These are phyloP conservation scores for Tyrophagus putrescentiae DNA, from an alignment of 1,140 invertebrate species.

Conservation along the genomic window DNA sequence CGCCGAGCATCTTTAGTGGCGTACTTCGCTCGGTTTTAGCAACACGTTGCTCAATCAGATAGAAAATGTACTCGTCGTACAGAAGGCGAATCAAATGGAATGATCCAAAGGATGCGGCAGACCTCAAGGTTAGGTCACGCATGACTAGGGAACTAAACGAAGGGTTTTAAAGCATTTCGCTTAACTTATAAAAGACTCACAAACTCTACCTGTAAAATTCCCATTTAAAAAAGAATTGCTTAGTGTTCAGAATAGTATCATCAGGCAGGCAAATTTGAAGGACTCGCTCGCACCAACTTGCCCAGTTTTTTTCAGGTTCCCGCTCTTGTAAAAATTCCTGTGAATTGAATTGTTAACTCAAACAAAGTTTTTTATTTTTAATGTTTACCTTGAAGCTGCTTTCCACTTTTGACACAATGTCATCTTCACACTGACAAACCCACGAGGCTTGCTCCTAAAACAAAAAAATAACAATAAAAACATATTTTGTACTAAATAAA, in stretches of 20 bases:
- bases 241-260: constrained; percentile 32
- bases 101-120: constrained; percentile 92
- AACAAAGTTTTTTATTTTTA: not conserved
- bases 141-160: constrained; percentile 77
- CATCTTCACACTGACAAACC: constrained; percentile 87
- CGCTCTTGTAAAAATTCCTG: constrained; percentile 63
- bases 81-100: constrained; percentile 94
- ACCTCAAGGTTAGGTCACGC: constrained; percentile 78
- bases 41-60: constrained; percentile 90
- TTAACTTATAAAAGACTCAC: constrained; percentile 17
- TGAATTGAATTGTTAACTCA: not conserved
- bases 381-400: constrained; percentile 73
- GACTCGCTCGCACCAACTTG: constrained; percentile 83
- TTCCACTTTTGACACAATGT: constrained; percentile 68
- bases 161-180: constrained; percentile 1
- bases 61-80: constrained; percentile 99
- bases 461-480: too few species aligned
- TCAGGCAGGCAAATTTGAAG: constrained; percentile 66
- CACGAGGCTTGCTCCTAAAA: constrained; percentile 76
- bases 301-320: constrained; percentile 90
- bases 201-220: constrained; percentile 75
- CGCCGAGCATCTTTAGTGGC: constrained; percentile 45
- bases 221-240: constrained; percentile 94
- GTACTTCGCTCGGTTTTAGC: constrained; percentile 74
- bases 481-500: constrained; percentile 21